These are phyloP conservation scores for Brenthis hecate DNA, from an alignment of 2,888 invertebrate genomes.

Conservation along the genomic window DNA sequence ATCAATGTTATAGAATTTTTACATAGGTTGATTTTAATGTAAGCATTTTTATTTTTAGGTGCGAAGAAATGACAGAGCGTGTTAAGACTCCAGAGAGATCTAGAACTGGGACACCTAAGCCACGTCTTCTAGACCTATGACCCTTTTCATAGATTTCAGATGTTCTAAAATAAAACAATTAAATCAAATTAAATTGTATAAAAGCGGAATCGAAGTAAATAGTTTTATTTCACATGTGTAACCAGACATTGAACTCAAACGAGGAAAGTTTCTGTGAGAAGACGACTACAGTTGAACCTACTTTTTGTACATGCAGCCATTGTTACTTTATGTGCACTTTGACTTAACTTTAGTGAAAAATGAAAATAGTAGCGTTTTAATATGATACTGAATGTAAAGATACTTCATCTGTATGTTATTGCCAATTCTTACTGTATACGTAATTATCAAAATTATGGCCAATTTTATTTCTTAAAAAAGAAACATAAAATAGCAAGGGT, in stretches of 20 bases:
- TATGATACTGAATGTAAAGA: neutral
- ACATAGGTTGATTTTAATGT: too few species aligned
- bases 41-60: slow-evolving; percentile 55
- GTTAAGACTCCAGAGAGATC: slow-evolving; percentile 63
- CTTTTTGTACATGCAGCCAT: slow-evolving; percentile 19
- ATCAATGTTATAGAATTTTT: too few species aligned
- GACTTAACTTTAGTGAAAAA: slow-evolving; percentile 8
- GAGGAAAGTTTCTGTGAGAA: slow-evolving; percentile 37
- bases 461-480: too few species aligned
- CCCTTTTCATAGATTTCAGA: slow-evolving; percentile 22
- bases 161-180: slow-evolving; percentile 38
- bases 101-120: slow-evolving; percentile 67
- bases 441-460: too few species aligned
- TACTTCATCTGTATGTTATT: neutral
- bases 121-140: slow-evolving; percentile 69
- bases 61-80: slow-evolving; percentile 74
- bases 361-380: neutral
- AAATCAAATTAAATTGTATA: slow-evolving; percentile 4
- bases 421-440: too few species aligned
- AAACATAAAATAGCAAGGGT: too few species aligned
- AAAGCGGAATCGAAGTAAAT: neutral
- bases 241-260: slow-evolving; percentile 49
- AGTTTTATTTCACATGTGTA: slow-evolving; percentile 13
- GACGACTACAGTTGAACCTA: slow-evolving; percentile 20
- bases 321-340: neutral